Percentiles rank a stretch among this genome's conserved stretches.
Evolutionary conservation across 2,797 vertebrate species (phyloP).

Genomic region (Lindbergichthys nudifrons): DNA sequence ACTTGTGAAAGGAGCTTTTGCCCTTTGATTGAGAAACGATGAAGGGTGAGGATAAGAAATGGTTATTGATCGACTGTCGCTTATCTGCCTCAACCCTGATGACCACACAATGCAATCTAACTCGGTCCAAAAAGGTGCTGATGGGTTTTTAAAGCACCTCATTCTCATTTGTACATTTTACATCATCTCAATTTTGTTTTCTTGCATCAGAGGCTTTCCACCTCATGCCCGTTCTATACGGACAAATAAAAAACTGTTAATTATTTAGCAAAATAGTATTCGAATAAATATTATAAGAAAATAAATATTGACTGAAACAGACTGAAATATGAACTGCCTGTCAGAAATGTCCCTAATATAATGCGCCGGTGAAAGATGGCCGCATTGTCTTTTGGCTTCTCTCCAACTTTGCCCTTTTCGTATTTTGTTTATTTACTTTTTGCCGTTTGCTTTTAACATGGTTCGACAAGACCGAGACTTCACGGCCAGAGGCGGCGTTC

Average conservation of each 20-base stretch:
- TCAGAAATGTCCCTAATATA: no score
- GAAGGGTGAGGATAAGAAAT: slow-evolving; percentile 85
- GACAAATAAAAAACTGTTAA: not conserved
- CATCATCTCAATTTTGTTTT: slow-evolving; percentile 45
- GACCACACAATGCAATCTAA: slow-evolving; percentile 83
- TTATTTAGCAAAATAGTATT: not conserved
- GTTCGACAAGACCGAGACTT: no score
- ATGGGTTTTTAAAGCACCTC: slow-evolving; percentile 65
- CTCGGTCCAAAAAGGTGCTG: slow-evolving; percentile 68
- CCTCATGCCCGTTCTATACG: not conserved
- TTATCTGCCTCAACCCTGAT: slow-evolving; percentile 81
- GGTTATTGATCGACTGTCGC: slow-evolving; percentile 82
- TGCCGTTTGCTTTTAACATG: no score
- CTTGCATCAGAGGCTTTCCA: slow-evolving; percentile 39
- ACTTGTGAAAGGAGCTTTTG: slow-evolving; percentile 76
- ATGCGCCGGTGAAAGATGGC: no score
- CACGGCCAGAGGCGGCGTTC: no score
- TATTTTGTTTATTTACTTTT: no score
- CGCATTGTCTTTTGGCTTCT: no score
- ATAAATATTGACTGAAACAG: not conserved
- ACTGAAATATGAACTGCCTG: no score
- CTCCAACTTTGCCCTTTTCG: no score
- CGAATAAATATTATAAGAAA: not conserved
- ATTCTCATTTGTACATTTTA: slow-evolving; percentile 63
- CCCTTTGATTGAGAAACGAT: slow-evolving; percentile 85